Base-by-base conservation (phyloP, 2,888 invertebrate species). In the Pollenia angustigena region DNA sequence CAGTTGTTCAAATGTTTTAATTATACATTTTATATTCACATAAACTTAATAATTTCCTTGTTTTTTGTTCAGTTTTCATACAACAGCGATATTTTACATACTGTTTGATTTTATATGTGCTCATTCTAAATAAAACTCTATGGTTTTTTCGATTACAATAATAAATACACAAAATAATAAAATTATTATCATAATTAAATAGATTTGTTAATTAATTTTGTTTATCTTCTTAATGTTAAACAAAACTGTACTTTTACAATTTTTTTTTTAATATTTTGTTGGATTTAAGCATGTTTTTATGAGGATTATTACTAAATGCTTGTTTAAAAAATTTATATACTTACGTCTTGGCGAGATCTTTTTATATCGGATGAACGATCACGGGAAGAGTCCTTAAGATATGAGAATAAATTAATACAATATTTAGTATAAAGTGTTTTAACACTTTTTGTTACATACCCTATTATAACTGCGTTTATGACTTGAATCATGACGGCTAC, bases 301-400 rank as follows among this genome's bases (percentile, higher is more conserved):
- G 18, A 23, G 44, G 7, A 58, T 64, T 75, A 54, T 16, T 71
- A 40, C 52, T 56, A n/a, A 68, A 48, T 68, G 14, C 68, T 74
- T 42, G 10, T 46, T 56, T 62, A 46, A n/a, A 40, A 40, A 52
- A 12, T 72, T n/a, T 72, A 2, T 66, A n/a, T 89, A 90, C 93
- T 93, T 92, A 93, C 93, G 90, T 93, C 93, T 90, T 90, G 90
- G 11, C 93, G 92, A 14, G 92, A 91, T 52, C 93, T 91, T 83
- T 93, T 93, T 16, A 92, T 90, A 46, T 93, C 93, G 87, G 92
- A 91, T 12, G 89, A 90, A 12, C 93, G 92, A 89, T 93, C 93
- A 11, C 93, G 91, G 3, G 93, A 93, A 7, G 90, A 89, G 75
- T 92, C 93, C 92, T 92, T 76, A 40, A 84, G 10, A n/a, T 66